Conservation (phyloP, 2,797 vertebrate genomes). For the Bryconaethiops microstoma region DNA sequence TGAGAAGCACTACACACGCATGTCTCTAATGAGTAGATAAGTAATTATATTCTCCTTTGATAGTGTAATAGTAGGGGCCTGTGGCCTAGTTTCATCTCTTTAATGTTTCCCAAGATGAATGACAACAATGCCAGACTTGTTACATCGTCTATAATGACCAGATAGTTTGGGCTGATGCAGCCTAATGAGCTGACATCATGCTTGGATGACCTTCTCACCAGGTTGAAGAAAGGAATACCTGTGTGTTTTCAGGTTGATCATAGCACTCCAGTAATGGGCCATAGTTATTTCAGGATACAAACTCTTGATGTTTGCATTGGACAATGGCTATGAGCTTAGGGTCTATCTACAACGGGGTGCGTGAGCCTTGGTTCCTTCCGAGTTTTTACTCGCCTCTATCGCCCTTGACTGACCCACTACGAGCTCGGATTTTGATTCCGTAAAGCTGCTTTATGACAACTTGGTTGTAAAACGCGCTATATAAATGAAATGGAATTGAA, state of each 20-base stretch:
- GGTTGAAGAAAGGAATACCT: conserved; percentile 4
- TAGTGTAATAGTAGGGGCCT: conserved; percentile 1
- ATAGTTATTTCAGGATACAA: conserved; percentile 33
- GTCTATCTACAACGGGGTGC: background rate
- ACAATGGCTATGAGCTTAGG: background rate
- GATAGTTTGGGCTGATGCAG: conserved; percentile 33
- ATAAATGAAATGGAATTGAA: background rate
- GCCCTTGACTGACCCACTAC: no score
- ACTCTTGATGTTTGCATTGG: conserved; percentile 27
- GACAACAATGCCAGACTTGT: conserved; percentile 19
- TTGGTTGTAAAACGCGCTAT: no score
- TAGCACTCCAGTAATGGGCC: conserved; percentile 17
- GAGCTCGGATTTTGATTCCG: no score
- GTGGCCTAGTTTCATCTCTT: conserved; percentile 26
- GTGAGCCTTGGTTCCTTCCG: no score
- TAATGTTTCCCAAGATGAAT: conserved; percentile 22
- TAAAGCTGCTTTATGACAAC: no score
- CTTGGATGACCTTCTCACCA: conserved; percentile 43
- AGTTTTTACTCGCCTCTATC: no score
- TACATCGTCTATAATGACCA: conserved; percentile 32
- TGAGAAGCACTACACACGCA: conserved; percentile 39
- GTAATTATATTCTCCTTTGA: conserved; percentile 30
- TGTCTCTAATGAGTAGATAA: conserved; percentile 21
- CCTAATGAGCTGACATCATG: conserved; percentile 53
- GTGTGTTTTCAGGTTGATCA: background rate